Evolutionary conservation across 2,797 vertebrate species (phyloP), one percentile per base, ranked within the genome.

Genomic region (Cossypha caffra): DNA sequence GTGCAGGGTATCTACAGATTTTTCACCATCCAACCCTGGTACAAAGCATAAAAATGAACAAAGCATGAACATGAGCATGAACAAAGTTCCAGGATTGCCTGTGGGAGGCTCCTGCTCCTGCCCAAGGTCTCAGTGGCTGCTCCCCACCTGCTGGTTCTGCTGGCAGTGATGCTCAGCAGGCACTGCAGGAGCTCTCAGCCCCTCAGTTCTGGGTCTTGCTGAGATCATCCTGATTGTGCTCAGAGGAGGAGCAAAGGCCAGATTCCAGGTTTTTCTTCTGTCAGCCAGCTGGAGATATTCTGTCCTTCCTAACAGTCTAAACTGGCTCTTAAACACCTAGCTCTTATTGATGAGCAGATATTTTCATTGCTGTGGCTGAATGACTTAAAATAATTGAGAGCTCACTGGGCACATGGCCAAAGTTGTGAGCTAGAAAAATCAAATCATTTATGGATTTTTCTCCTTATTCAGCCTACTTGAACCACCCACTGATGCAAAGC

Each of bases 311-410:
- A 58, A 51, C 9, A 20, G 10, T 29, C 25, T 85, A 83, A 82
- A 64, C 78, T 77, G 81, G 57, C 20, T 47, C 28, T 80, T 86
- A 63, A 74, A 77, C 57, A 71, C 81, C 42, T 77, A 64, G 50
- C 47, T 93, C 68, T 77, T 91, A 71, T 72, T 88, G 95, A 95
- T 81, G 69, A 90, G 35, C 63, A 82, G 71, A 33, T 63, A 67
- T 86, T 91, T 86, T 86, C n/a, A 35, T 86, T 90, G 64, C 79
- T 93, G 21, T 57, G 78, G 79, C 64, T 71, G 78, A 93, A 91
- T 88, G 72, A 88, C 64, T 92, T 95, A 77, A 94, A 90, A 91
- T 88, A 95, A 94, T 88, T 73, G 85, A 89, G 84, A 89, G 45
- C 81, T 95, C 33, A 47, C 78, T 88, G 50, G 85, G 94, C 72